Base-by-base conservation (phyloP, 1,140 invertebrate species). In the Metopolophium dirhodum region DNA sequence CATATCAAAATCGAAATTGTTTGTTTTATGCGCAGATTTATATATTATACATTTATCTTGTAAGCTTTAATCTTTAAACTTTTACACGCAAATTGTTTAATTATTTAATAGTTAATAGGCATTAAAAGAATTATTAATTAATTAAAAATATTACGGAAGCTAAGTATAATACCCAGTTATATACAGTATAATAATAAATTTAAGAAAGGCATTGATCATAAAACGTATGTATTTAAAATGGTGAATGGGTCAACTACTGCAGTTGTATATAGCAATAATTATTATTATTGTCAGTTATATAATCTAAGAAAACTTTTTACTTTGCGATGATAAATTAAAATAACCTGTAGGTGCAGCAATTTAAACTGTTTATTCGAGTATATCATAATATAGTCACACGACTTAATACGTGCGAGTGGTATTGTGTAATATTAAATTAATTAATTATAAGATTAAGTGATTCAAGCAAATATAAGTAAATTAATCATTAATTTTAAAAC, bases 321-420 rank as follows among this genome's bases (percentile, higher is more conserved):
- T 54, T 49, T 30, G 8, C n/a, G 8, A 88, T 35, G 35, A 88
- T 88, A 88, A 49, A 88, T 88, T 88, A 54, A 54, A 89, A 89
- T 9, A 54, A 51, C 9, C 30, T 37, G 49, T 37, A 89, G 23
- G 9, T 89, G 22, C 49, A 37, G n/a, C 14, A 37, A 54, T 89
- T 89, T 3, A 26, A 54, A 89, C 22, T 37, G 1, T 89, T 37
- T 87, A 23, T 51, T 22, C 11, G 23, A 89, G 87, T 37, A 23
- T n/a, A n/a, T 9, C 2, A 41, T 41, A 41, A 41, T 20, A 11
- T 77, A 77, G 7, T 37, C 11, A 83, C 20, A 83, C 11, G 35
- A 83, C 8, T 41, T 85, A 85, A 45, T 45, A 26, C 23, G 4
- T 30, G 4, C 37, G 8, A 41, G 4, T 77, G 14, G 30, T 68